Base-by-base conservation (phyloP, 1,140 invertebrate species). In the Drosophila varians region DNA sequence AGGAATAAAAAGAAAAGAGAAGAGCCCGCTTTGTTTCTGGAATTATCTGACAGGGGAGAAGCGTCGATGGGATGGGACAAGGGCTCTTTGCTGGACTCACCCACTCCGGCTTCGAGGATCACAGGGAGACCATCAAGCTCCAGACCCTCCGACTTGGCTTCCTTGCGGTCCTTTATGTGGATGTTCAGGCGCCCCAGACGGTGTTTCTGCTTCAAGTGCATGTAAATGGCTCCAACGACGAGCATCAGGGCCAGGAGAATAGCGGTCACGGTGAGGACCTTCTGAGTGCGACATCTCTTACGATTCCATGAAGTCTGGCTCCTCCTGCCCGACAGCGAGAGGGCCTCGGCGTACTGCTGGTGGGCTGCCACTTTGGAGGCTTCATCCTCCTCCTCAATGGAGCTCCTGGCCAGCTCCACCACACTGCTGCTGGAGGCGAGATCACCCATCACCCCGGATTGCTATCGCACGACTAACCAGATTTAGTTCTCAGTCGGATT, bases 181-280 rank as follows among this genome's bases (percentile, higher is more conserved):
- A 51, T 51, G 19, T 79, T 45, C 53, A 90, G 43, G 6, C 87
- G 78, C 11, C 87, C 87, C 34, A 87, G 65, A 77, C 79, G 87
- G 51, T 53, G 40, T 46, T 80, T 77, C 40, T 90, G 87, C 12
- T 23, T 60, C 40, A 80, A 46, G 46, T 90, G 87, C 64, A 90
- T 53, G 26, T 68, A 79, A 58, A 90, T 84, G 38, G 87, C 76
- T 14, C 56, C 87, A 6, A 70, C 25, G 45, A 90, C 62, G 18
- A 90, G 76, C 53, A 87, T 12, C 42, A 86, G 53, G 3, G 73
- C 62, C 4, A 77, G 3, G 46, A 62, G 48, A 46, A 87, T 70
- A 25, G 42, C 74, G 14, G 25, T 48, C 23, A 51, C 54, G 71
- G 73, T 87, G 5, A 86, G 14, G 7, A 82, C 23, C 19, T 69